phyloP scores from a whole-genome alignment of 2,797 vertebrate genomes.

The Dipus sagitta region DNA sequence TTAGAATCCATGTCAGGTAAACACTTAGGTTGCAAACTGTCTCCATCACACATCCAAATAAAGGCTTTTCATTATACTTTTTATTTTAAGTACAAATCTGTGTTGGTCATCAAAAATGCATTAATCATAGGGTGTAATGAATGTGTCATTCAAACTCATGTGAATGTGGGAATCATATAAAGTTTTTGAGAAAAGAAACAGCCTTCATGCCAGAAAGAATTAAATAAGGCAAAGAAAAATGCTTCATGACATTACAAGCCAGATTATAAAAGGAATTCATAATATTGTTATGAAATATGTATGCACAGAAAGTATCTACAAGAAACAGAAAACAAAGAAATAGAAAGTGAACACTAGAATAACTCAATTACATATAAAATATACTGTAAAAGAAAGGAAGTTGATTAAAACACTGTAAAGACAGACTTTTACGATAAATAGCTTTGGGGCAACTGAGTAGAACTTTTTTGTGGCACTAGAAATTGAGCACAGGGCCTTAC shows the following conservation, averaged over 20 bases:
- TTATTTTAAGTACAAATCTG: constrained; percentile 63
- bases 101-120: constrained; percentile 64
- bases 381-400: not conserved
- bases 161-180: not conserved
- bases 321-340: constrained; percentile 35
- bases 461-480: not conserved
- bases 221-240: constrained; percentile 8
- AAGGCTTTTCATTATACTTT: constrained; percentile 65
- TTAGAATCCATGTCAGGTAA: constrained; percentile 71
- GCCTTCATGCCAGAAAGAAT: not conserved
- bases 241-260: not conserved
- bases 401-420: not conserved
- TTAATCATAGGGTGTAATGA: constrained; percentile 55
- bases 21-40: constrained; percentile 61
- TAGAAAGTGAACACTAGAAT: not conserved
- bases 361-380: constrained; percentile 17
- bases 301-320: not conserved
- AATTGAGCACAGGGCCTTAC: not conserved
- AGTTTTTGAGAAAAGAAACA: constrained; percentile 20
- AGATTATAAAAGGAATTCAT: not conserved
- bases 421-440: too few relatives aligned
- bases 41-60: constrained; percentile 36
- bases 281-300: not conserved
- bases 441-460: not conserved
- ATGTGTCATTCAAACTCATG: constrained; percentile 3